Base-by-base conservation (phyloP, 2,888 invertebrate species). In the Exocentrus adspersus region DNA sequence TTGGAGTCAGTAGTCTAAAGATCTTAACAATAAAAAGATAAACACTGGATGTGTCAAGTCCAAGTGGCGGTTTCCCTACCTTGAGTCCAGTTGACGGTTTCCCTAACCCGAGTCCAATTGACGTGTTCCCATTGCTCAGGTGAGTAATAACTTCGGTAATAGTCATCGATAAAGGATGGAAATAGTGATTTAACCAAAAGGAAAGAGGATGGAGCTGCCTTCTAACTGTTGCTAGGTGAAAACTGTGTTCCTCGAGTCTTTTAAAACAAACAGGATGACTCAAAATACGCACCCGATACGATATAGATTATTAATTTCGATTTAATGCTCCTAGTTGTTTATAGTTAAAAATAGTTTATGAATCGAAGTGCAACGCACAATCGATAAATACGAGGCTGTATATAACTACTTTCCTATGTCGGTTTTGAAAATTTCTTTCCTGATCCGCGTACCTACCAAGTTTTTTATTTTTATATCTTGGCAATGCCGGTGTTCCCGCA, bases 151-250 rank as follows among this genome's bases (percentile, higher is more conserved):
- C n/a, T n/a, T n/a, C 14, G 52, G 41, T 19, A 52, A 52, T 32
- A 52, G n/a, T n/a, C n/a, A n/a, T n/a, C n/a, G n/a, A n/a, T n/a
- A n/a, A n/a, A n/a, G n/a, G n/a, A n/a, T n/a, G n/a, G n/a, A 30
- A 30, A n/a, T 30, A 30, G 30, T n/a, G 30, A n/a, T n/a, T n/a
- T n/a, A n/a, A n/a, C n/a, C 24, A 3, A 24, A 10, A 32, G 32
- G 10, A 17, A 16, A 51, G 17, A 51, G 32, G 53, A 41, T 53
- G 42, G n/a, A 42, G 42, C 53, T 53, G 42, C 53, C 21, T 24
- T 28, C 16, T 17, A 48, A 14, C 54, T 54, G 54, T 54, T 54
- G 54, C 54, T 54, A 54, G 53, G 53, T 54, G 54, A 54, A 43
- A 43, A 54, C 41, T 21, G 43, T 30, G 14, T 42, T 43, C 54